phyloP scores from a whole-genome alignment of 2,113 vertebrate species.

The Catharus minimus region DNA sequence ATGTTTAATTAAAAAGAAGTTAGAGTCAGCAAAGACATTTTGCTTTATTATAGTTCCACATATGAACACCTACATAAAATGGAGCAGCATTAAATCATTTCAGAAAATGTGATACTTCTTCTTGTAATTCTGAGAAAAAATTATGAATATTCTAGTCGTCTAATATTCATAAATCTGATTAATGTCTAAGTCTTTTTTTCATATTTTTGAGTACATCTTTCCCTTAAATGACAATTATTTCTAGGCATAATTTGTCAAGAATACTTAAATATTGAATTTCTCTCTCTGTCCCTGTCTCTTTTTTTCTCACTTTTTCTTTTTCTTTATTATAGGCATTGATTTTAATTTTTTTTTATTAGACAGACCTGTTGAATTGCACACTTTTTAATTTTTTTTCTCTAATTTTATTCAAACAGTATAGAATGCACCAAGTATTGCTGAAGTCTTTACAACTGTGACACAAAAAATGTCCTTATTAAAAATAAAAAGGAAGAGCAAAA shows the following conservation, averaged over 20 bases:
- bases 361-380: not conserved
- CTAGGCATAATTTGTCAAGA: not conserved
- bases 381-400: not conserved
- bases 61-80: conserved; percentile 45
- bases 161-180: conserved; percentile 54
- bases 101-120: conserved; percentile 52
- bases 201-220: conserved; percentile 7
- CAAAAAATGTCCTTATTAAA: not conserved
- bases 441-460: not conserved
- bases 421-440: not conserved
- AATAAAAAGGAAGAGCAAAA: not conserved
- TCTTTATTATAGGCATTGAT: not conserved
- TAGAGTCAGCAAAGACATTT: conserved; percentile 59
- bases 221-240: conserved; percentile 25
- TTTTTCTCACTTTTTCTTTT: not conserved
- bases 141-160: conserved; percentile 43
- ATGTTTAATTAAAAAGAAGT: conserved; percentile 68
- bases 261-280: conserved; percentile 17
- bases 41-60: conserved; percentile 60
- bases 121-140: conserved; percentile 54
- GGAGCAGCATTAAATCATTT: conserved; percentile 26
- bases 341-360: not conserved
- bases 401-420: not conserved
- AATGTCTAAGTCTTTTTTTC: conserved; percentile 14
- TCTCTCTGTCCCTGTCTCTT: rapidly evolving